Evolutionary conservation across 1,140 invertebrate species (phyloP).

Genomic region (Doryteuthis pealeii): DNA sequence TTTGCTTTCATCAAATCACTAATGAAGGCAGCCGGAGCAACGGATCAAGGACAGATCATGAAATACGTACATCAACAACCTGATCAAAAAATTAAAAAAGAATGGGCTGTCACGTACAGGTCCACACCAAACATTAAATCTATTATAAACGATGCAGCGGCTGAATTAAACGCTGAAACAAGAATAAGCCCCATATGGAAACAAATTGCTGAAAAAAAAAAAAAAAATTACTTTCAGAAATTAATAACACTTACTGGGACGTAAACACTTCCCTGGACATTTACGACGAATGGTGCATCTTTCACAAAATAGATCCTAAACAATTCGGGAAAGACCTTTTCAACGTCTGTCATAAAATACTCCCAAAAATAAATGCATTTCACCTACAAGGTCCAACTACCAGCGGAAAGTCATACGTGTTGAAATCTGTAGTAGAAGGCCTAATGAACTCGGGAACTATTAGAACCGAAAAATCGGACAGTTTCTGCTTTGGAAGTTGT

Average conservation of each 20-base stretch:
- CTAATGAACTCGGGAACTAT: too few relatives aligned
- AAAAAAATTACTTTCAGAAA: background rate
- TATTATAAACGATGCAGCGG: background rate
- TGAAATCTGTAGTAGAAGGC: too few relatives aligned
- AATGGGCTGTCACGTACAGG: background rate
- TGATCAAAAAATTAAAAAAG: background rate
- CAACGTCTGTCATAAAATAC: background rate
- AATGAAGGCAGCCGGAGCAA: background rate
- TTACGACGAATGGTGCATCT: background rate
- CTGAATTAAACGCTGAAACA: background rate
- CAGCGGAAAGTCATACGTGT: too few relatives aligned
- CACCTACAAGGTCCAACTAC: too few relatives aligned
- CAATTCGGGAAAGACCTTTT: background rate
- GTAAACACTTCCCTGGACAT: background rate
- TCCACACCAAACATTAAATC: background rate
- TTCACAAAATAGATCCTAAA: background rate
- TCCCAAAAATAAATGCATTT: background rate
- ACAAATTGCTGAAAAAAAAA: background rate
- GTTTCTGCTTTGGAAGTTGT: too few relatives aligned
- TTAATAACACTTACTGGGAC: background rate
- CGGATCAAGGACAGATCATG: background rate
- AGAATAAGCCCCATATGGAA: background rate
- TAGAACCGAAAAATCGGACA: too few relatives aligned
- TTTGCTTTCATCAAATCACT: background rate
- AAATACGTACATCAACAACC: background rate